Evolutionary conservation across 2,888 invertebrate species (phyloP), one percentile per base, ranked within the genome.

Genomic region (Diplolepis rosae): DNA sequence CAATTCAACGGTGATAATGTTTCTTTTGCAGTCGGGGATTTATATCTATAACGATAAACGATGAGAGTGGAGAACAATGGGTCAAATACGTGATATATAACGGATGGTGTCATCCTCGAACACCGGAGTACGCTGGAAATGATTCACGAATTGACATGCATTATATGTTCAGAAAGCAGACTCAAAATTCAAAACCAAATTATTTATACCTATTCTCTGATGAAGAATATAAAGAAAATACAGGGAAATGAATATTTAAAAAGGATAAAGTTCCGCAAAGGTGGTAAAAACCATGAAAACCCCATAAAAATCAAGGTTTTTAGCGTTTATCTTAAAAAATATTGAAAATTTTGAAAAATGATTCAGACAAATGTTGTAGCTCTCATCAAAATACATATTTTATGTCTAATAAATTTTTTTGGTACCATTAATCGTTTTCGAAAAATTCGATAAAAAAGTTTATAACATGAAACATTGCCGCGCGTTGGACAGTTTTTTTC

Each of bases 61-160:
- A 18, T 35, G 39, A 39, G 35, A 61, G 61, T 61, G 24, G 24
- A 61, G 39, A 61, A 61, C 61, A 61, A 61, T 61, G 61, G 61
- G 39, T 61, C 39, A 61, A 61, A 61, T 61, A 39, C 61, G 61
- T 35, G 35, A 56, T 35, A 56, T 56, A 24, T 35, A 56, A n/a
- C 35, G 61, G 61, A 39, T 61, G 35, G 24, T 61, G 61, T 39
- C 61, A 61, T 61, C 61, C 61, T 61, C 13, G 3, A 24, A 35
- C 61, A 39, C 54, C 30, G 54, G 35, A 39, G 24, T 6, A 6
- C 22, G 22, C n/a, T 35, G 11, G 30, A 56, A 56, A 61, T 61
- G 39, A 61, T 35, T 61, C 61, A 61, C 24, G 22, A 32, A 35
- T 35, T 9, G 13, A 35, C 24, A 22, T 32, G 24, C n/a, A 24